Base-by-base conservation (phyloP, 2,113 vertebrate species). In the Gulo gulo region DNA sequence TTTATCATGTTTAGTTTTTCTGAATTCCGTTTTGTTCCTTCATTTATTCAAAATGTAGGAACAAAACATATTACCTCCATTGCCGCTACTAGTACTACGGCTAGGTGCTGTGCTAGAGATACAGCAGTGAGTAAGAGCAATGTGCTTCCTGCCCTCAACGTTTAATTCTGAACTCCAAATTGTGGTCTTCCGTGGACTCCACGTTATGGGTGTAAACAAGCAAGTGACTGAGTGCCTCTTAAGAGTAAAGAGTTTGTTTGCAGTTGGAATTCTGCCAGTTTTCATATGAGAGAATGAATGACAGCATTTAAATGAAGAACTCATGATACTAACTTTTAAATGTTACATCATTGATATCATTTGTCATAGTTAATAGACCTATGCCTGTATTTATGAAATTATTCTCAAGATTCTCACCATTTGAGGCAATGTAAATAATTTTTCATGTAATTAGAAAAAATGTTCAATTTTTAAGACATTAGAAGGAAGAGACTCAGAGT, bases 331-430 rank as follows among this genome's bases (percentile, higher is more conserved):
- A 95, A 91, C 21, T 80, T 97, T 97, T 92, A 97, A 96, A 86
- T 95, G 95, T 36, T 97, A 26, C 34, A 73, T 97, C 92, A 89
- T 96, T 93, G 85, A 45, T 80, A 91, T 18, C 83, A 29, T 79
- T 96, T 97, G 71, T 95, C 45, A 96, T 78, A 98, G 95, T 94
- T 90, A 97, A 84, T 8, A 92, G 15, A 4, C 52, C 52, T 24
- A 90, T 94, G 98, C 97, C 42, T 84, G 2, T 79, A 23, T 34
- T 92, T 79, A 85, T n/a, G 78, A 97, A 91, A 96, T 97, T 57
- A 36, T 73, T 97, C 93, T 97, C n/a, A 73, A 92, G 61, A 82
- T n/a, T 20, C 47, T 69, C 67, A 86, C 93, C 57, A 15, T 80
- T 83, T 2, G 15, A 93, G 14, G 26, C 0, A 8, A 39, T 71